A percentile compares a stretch with the other conserved stretches of the same genome.
These are phyloP conservation scores for Octodonta nipae DNA, from an alignment of 2,888 invertebrate genomes.

Conservation along the genomic window DNA sequence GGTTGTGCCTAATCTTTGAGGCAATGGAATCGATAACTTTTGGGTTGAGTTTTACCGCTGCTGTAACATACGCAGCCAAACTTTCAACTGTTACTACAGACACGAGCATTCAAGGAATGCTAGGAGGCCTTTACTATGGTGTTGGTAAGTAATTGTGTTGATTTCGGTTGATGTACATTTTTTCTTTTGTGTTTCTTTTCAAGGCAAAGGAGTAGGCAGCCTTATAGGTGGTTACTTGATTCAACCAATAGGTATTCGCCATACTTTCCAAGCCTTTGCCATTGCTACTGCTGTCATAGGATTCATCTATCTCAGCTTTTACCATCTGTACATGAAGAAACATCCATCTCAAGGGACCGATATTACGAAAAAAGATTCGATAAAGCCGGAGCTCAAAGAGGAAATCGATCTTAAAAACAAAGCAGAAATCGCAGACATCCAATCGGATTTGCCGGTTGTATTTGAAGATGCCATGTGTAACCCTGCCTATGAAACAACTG, in stretches of 20 bases:
- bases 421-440: conserved; percentile 12
- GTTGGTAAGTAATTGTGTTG: conserved; percentile 42
- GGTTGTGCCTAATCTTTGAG: conserved; percentile 62
- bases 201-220: conserved; percentile 64
- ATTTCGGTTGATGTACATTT: background rate
- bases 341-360: conserved; percentile 43
- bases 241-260: conserved; percentile 56
- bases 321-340: conserved; percentile 49
- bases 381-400: conserved; percentile 14
- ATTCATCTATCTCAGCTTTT: conserved; percentile 54
- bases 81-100: conserved; percentile 61
- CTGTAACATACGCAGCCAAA: conserved; percentile 63
- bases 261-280: conserved; percentile 59
- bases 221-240: conserved; percentile 63
- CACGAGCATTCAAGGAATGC: conserved; percentile 60
- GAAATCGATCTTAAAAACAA: conserved; percentile 20
- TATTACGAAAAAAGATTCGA: conserved; percentile 43
- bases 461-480: conserved; percentile 29
- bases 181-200: conserved; percentile 12
- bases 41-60: conserved; percentile 61
- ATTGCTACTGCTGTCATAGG: conserved; percentile 49
- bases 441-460: conserved; percentile 20
- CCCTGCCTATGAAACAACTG: conserved; percentile 28
- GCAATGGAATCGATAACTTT: conserved; percentile 65
- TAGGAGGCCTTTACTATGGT: conserved; percentile 69